Base-by-base conservation (phyloP, 2,888 invertebrate species). In the Dusona sp. region DNA sequence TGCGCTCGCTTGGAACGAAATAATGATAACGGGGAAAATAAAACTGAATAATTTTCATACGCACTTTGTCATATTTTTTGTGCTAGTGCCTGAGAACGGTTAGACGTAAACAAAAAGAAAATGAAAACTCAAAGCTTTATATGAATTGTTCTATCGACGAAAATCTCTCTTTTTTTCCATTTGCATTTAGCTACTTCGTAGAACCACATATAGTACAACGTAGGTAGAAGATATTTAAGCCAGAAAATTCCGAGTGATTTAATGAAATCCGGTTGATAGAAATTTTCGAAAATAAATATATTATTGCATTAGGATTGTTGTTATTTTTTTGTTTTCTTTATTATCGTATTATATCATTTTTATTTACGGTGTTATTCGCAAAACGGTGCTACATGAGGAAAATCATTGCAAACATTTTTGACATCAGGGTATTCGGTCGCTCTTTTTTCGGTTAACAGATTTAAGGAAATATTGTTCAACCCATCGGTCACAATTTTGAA, bases 161-260 rank as follows among this genome's bases (percentile, higher is more conserved):
- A 48, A 86, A 74, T 81, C 57, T 75, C 1, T 25, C 42, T 61
- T 74, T n/a, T 78, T 80, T 77, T 86, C 77, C 83, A 83, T 68
- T 80, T 83, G 83, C 86, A 86, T 86, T 86, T 80, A 80, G 83
- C 77, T 73, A 86, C 22, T 78, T 83, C 61, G 75, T 78, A 86
- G 65, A 83, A 72, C n/a, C 57, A 75, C 33, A 51, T 80, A 80
- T 83, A 67, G 81, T 86, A 80, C 78, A 83, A 83, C 67, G 48
- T 80, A 80, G 86, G 36, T 81, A 77, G 51, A 68, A 42, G 16
- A 79, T 83, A 65, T 73, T 45, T 67, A 85, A n/a, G n/a, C 57
- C 64, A 64, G 25, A 57, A 84, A 57, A 67, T 86, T 54, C 73
- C 83, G 42, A 48, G 57, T 54, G 67, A 75, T 72, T 70, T 70